Evolutionary conservation across 1,140 invertebrate genomes (phyloP).

Genomic region (Solen grandis): DNA sequence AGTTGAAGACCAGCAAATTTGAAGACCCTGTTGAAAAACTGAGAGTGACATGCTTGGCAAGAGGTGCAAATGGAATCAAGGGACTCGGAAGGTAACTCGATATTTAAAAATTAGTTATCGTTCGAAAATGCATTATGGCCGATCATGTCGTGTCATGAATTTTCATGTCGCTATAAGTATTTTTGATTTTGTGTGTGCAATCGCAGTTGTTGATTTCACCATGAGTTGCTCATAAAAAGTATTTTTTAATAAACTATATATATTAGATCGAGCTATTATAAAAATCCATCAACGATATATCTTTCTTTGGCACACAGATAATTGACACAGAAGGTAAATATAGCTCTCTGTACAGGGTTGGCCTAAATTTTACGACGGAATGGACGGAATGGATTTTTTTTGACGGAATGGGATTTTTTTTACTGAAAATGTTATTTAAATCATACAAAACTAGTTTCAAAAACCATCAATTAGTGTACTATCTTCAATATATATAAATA

Average conservation of each 20-base stretch:
- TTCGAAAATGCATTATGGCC: not conserved
- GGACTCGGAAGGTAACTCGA: constrained; percentile 90
- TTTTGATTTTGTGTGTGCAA: not conserved
- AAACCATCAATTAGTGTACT: no score
- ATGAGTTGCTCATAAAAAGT: not conserved
- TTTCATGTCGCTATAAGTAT: not conserved
- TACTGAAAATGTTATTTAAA: no score
- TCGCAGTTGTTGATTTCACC: not conserved
- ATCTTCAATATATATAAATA: no score
- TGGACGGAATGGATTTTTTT: no score
- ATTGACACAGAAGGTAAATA: no score
- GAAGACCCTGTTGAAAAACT: constrained; percentile 94
- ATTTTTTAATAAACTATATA: not conserved
- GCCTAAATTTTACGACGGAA: not conserved
- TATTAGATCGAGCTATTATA: not conserved
- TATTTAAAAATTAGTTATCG: not conserved
- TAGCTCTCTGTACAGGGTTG: not conserved
- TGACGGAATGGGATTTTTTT: no score
- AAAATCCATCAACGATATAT: not conserved
- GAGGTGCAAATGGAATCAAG: constrained; percentile 94
- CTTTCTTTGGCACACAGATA: not conserved
- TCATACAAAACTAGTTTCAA: no score
- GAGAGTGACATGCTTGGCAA: constrained; percentile 90
- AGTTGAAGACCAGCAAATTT: constrained; percentile 82
- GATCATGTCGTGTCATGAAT: not conserved